A percentile compares a stretch with the other conserved stretches of the same genome.
Conservation (phyloP, 2,113 vertebrate species). For the Corythoichthys intestinalis region DNA sequence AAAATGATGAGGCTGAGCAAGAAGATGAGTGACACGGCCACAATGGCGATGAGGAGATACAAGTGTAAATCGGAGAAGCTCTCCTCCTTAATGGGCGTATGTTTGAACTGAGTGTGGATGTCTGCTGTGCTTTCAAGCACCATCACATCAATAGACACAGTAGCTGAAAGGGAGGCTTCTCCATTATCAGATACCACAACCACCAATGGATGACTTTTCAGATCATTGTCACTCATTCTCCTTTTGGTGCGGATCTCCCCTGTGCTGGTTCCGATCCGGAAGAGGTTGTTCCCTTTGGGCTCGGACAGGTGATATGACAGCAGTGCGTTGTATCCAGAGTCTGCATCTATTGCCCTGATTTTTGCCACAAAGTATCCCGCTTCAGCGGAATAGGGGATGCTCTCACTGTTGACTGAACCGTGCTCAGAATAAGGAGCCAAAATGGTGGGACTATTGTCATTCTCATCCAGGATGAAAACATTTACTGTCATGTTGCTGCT, state of each 20-base stretch:
- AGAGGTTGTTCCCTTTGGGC: slow-evolving; percentile 40
- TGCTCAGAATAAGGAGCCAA: slow-evolving; percentile 49
- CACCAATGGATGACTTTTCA: slow-evolving; percentile 35
- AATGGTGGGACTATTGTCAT: slow-evolving; percentile 52
- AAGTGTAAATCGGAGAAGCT: slow-evolving; percentile 8
- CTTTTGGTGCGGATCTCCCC: slow-evolving; percentile 43
- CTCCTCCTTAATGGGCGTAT: slow-evolving; percentile 46
- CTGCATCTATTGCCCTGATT: slow-evolving; percentile 50
- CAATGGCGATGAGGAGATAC: too few relatives aligned
- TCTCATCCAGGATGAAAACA: slow-evolving; percentile 62
- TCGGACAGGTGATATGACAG: slow-evolving; percentile 45
- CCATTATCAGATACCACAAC: slow-evolving; percentile 72
- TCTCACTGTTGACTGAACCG: slow-evolving; percentile 48
- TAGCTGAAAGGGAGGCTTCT: slow-evolving; percentile 66
- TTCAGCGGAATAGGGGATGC: slow-evolving; percentile 43
- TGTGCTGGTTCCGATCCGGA: slow-evolving; percentile 41
- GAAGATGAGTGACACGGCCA: too few relatives aligned
- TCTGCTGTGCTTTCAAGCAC: slow-evolving; percentile 68
- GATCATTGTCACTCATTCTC: slow-evolving; percentile 42
- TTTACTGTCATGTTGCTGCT: slow-evolving; percentile 66
- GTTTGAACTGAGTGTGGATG: slow-evolving; percentile 70
- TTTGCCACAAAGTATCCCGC: slow-evolving; percentile 43
- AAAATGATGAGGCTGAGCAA: too few relatives aligned
- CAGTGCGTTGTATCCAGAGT: slow-evolving; percentile 51
- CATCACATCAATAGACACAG: slow-evolving; percentile 59